Base-by-base conservation (phyloP, 2,797 vertebrate species). In the Hoplostethus atlanticus region DNA sequence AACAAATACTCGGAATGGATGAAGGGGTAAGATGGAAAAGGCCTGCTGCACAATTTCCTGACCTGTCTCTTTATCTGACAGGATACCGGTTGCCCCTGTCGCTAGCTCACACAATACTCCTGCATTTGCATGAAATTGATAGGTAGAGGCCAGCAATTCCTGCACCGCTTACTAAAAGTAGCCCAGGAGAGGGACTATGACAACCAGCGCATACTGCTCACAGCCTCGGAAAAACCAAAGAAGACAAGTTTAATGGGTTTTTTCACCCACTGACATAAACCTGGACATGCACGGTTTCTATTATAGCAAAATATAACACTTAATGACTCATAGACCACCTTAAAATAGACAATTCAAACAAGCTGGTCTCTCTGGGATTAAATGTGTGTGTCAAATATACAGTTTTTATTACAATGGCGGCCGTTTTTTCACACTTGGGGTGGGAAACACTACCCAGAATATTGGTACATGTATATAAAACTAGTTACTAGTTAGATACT, bases 81-180 rank as follows among this genome's bases (percentile, higher is more conserved):
- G 54, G 53, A 63, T 71, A 67, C 25, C 28, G 57, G 44, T n/a
- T 48, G 72, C 72, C 69, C 62, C 75, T 60, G 56, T 76, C 69
- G 36, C 16, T 44, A 47, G 16, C 58, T 58, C n/a, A 64, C 65
- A 80, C 60, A 58, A 11, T 80, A 68, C 68, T 78, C 62, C 80
- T 71, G 75, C 69, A 76, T 84, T 84, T 83, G 75, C 75, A 74
- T 85, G 71, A 82, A 84, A 87, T 56, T 79, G 83, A 74, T 60
- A 77, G 80, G 72, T 71, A 61, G 65, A 87, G 70, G 25, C 52
- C 57, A 64, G 64, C 78, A 81, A 66, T 83, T 87, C 66, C 76
- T 71, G 69, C 73, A 82, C 79, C 57, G 65, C 80, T 66, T 63
- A 79, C 81, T 86, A 82, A 73, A 15, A 16, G 64, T 34, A 68